Evolutionary conservation across 2,888 invertebrate genomes (phyloP).

Genomic region (Lottia scabra): DNA sequence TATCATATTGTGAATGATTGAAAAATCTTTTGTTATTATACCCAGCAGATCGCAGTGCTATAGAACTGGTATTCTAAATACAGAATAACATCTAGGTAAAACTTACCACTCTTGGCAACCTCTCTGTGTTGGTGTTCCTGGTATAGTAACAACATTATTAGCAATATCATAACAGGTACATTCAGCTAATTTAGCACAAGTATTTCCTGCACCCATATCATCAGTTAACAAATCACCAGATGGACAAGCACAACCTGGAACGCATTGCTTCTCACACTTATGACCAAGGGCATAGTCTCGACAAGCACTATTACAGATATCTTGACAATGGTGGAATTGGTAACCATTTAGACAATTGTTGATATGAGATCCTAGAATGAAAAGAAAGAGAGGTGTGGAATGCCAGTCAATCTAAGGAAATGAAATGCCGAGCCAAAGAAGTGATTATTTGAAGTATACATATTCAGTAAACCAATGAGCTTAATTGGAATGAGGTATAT

Average conservation of each 20-base stretch:
- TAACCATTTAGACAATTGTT: not conserved
- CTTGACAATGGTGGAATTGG: conserved; percentile 35
- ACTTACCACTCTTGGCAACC: conserved; percentile 33
- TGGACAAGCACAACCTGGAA: conserved; percentile 90
- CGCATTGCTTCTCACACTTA: conserved; percentile 53
- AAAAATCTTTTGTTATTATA: too few species aligned
- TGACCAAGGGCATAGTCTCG: conserved; percentile 11
- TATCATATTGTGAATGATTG: too few species aligned
- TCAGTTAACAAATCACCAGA: conserved; percentile 46
- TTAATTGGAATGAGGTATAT: too few species aligned
- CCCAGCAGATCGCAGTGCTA: too few species aligned
- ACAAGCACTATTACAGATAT: conserved; percentile 29
- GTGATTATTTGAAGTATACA: too few species aligned
- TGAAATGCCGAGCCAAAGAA: too few species aligned
- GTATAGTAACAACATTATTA: conserved; percentile 10
- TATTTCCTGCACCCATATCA: conserved; percentile 15
- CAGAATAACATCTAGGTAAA: too few species aligned
- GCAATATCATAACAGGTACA: conserved; percentile 31
- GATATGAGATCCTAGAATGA: too few species aligned
- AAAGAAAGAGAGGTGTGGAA: too few species aligned
- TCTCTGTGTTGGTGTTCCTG: conserved; percentile 17
- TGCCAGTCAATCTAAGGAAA: too few species aligned
- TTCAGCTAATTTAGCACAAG: conserved; percentile 21
- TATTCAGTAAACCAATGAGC: too few species aligned
- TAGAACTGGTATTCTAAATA: too few species aligned